These are phyloP conservation scores for Hypanus sabinus DNA, from an alignment of 2,113 vertebrate species.

Conservation along the genomic window DNA sequence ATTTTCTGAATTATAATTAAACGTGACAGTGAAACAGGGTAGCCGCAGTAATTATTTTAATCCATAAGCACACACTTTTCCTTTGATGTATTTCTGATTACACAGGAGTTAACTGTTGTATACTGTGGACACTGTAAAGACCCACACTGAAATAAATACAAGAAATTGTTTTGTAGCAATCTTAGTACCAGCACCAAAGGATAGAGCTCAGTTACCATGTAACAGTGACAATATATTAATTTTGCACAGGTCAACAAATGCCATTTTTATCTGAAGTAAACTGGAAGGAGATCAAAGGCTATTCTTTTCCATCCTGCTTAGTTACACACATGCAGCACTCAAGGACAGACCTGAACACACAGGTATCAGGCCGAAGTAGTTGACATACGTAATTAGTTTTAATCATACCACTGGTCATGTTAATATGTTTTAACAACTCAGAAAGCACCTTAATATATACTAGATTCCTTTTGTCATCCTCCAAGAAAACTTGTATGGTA, in stretches of 20 bases:
- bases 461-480: background rate
- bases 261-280: background rate
- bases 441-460: background rate
- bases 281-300: background rate
- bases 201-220: background rate
- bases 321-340: background rate
- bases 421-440: background rate
- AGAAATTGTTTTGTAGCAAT: background rate
- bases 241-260: background rate
- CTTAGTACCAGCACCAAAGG: background rate
- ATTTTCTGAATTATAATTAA: background rate
- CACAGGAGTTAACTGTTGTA: background rate
- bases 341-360: background rate
- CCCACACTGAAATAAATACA: background rate
- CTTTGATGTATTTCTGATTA: background rate
- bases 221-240: background rate
- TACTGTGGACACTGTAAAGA: background rate
- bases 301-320: background rate
- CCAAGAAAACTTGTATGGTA: background rate
- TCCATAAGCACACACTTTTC: conserved; percentile 1
- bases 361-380: background rate
- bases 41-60: background rate
- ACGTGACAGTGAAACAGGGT: background rate
- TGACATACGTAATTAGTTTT: background rate
- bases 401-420: background rate